Conservation (phyloP, 2,888 invertebrate species). For the Rhorus exstirpatorius region DNA sequence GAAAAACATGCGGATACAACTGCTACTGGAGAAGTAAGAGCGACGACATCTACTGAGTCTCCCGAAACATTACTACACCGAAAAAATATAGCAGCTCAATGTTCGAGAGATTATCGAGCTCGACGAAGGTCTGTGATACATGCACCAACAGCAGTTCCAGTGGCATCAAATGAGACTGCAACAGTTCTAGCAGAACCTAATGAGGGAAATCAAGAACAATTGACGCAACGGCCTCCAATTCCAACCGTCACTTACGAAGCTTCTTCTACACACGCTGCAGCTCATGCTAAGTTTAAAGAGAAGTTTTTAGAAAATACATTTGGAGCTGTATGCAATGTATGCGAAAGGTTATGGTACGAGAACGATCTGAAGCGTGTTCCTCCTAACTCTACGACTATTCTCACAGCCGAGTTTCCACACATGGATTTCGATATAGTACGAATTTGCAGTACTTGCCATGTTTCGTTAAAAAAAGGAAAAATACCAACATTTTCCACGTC, state of each 20-base stretch:
- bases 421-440: constrained; percentile 4
- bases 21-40: constrained; percentile 2
- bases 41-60: neutral
- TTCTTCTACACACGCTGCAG: constrained; percentile 9
- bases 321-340: constrained; percentile 12
- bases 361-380: constrained; percentile 7
- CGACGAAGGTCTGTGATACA: constrained; percentile 1
- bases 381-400: neutral
- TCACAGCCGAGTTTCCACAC: constrained; percentile 13
- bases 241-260: constrained; percentile 15
- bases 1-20: constrained; percentile 13
- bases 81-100: neutral
- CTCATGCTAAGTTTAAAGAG: neutral
- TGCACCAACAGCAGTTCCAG: constrained; percentile 15
- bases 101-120: constrained; percentile 16
- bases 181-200: constrained; percentile 4
- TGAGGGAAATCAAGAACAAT: constrained; percentile 13
- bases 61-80: constrained; percentile 2
- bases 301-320: neutral
- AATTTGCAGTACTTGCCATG: constrained; percentile 34
- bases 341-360: constrained; percentile 19
- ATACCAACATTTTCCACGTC: constrained; percentile 61
- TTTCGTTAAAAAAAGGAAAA: constrained; percentile 27
- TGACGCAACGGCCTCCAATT: constrained; percentile 3
- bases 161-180: constrained; percentile 17